Evolutionary conservation across 2,888 invertebrate species (phyloP).

Genomic region (Parapristionchus giblindavisi): DNA sequence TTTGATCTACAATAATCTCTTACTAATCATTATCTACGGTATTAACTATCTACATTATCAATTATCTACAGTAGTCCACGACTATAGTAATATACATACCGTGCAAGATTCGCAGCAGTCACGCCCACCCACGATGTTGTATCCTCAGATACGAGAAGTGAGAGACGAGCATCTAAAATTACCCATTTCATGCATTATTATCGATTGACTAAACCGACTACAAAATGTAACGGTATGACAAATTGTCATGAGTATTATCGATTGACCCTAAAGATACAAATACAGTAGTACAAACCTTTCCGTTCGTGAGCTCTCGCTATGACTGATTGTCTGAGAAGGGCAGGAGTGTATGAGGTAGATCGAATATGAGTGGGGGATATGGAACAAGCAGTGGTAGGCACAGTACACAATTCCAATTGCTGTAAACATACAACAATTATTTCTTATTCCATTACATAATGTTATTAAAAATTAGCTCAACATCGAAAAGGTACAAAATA

Average conservation of each 20-base stretch:
- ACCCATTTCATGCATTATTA: neutral
- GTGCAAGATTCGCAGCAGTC: constrained; percentile 9
- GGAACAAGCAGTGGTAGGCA: constrained; percentile 72
- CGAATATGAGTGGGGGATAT: constrained; percentile 42
- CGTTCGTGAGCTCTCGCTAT: constrained; percentile 49
- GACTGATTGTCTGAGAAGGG: constrained; percentile 59
- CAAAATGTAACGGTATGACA: no score
- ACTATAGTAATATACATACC: no score
- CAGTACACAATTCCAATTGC: no score
- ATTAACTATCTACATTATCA: neutral
- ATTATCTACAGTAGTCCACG: no score
- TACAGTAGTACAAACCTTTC: no score
- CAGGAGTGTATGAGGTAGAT: constrained; percentile 73
- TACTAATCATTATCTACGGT: neutral
- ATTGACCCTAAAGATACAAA: constrained; percentile 26
- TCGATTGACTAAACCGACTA: no score
- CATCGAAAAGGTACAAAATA: no score
- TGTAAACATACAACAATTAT: no score
- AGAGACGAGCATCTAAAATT: constrained; percentile 51
- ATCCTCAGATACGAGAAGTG: constrained; percentile 49
- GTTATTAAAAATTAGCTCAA: no score
- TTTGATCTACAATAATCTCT: constrained; percentile 1
- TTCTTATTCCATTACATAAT: no score
- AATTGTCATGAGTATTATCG: constrained; percentile 23
- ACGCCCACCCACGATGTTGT: constrained; percentile 4